Conservation (phyloP, 2,113 vertebrate species). For the Marmota monax region DNA sequence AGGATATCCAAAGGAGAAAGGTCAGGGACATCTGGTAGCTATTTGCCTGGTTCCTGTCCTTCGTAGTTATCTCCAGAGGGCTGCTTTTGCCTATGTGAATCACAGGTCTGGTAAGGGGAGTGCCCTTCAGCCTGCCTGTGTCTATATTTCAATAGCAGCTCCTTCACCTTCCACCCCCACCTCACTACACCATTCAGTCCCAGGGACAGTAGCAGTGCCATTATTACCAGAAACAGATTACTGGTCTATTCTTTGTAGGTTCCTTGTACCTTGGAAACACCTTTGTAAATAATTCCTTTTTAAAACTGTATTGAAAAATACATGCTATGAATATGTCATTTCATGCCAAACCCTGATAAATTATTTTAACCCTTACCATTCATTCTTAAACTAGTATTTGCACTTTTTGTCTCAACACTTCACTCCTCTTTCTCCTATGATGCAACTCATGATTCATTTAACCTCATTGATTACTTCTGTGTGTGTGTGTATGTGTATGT, state of each 20-base stretch:
- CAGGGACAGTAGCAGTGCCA: not conserved
- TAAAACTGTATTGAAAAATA: not conserved
- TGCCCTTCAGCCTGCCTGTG: not conserved
- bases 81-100: not conserved
- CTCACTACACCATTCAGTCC: not conserved
- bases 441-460: not conserved
- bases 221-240: not conserved
- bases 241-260: not conserved
- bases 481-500: no score
- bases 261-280: not conserved
- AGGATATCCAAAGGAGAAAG: not conserved
- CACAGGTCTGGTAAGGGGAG: not conserved
- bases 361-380: not conserved
- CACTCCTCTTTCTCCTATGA: not conserved
- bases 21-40: not conserved
- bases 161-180: not conserved
- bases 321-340: not conserved
- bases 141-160: not conserved
- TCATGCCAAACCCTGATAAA: not conserved
- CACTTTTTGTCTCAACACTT: not conserved
- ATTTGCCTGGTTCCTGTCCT: not conserved
- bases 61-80: not conserved
- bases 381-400: not conserved
- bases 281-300: not conserved
- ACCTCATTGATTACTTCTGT: not conserved